phyloP scores from a whole-genome alignment of 2,113 vertebrate species.

The Neolamprologus modestus region DNA sequence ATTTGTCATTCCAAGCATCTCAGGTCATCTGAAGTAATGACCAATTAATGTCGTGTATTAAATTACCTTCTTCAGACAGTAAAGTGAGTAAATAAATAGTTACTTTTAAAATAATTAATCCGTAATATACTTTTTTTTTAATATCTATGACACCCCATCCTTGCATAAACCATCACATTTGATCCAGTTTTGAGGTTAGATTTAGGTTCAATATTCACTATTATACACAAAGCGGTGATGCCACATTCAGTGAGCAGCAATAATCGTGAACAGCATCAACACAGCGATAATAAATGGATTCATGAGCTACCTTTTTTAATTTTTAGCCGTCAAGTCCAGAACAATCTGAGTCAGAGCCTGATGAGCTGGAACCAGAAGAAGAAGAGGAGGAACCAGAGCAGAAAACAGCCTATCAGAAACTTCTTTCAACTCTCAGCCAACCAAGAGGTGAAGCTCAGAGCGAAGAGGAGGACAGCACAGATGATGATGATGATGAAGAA shows the following conservation, averaged over 20 bases:
- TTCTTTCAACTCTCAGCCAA: constrained; percentile 82
- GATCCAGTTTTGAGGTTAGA: background rate
- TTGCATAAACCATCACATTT: background rate
- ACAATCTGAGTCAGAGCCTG: constrained; percentile 63
- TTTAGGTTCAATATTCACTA: background rate
- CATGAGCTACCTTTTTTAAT: background rate
- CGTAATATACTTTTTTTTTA: background rate
- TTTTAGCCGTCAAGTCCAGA: constrained; percentile 76
- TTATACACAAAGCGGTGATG: fast-evolving
- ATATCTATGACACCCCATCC: background rate
- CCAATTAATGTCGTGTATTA: background rate
- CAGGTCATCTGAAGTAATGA: background rate
- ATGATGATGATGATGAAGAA: background rate
- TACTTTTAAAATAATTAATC: background rate
- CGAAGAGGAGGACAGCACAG: constrained; percentile 56
- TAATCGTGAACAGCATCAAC: background rate
- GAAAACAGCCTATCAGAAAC: constrained; percentile 80
- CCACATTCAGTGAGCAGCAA: background rate
- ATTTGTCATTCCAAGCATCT: background rate
- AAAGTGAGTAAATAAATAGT: background rate
- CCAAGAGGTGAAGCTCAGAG: constrained; percentile 61
- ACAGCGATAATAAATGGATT: background rate
- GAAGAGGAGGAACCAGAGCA: constrained; percentile 77
- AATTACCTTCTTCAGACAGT: background rate
- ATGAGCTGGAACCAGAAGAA: constrained; percentile 58